A percentile compares a stretch with the other conserved stretches of the same genome.
These are phyloP conservation scores for Hyaena hyaena DNA, from an alignment of 2,113 vertebrate genomes.

Conservation along the genomic window DNA sequence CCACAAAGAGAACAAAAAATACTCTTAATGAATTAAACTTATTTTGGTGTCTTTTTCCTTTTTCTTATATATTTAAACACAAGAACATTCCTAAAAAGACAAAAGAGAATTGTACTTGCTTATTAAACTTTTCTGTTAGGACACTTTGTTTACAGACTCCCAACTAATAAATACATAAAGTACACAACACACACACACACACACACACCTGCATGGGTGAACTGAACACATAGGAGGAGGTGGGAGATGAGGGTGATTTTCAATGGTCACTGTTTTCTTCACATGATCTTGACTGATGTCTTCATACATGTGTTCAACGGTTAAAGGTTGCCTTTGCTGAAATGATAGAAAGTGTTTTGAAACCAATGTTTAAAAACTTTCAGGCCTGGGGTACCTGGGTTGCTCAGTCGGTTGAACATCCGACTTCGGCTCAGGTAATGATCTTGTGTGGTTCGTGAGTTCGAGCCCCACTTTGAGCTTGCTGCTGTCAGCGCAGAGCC, in stretches of 20 bases:
- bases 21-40: slow-evolving; percentile 28
- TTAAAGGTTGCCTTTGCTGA: slow-evolving; percentile 96
- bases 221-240: slow-evolving; percentile 99
- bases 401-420: no score
- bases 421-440: no score
- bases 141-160: background rate
- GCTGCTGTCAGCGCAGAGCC: no score
- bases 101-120: slow-evolving; percentile 19
- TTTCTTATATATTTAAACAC: slow-evolving; percentile 22
- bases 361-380: slow-evolving; percentile 36
- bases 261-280: slow-evolving; percentile 99
- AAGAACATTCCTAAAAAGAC: slow-evolving; percentile 57
- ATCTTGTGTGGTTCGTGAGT: no score
- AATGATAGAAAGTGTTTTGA: slow-evolving; percentile 53
- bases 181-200: background rate
- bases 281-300: slow-evolving; percentile 99
- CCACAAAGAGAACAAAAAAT: background rate
- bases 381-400: no score
- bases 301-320: slow-evolving; percentile 99
- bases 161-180: slow-evolving; percentile 6
- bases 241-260: slow-evolving; percentile 98
- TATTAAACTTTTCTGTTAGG: background rate
- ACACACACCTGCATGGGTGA: slow-evolving; percentile 96
- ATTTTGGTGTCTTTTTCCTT: background rate
- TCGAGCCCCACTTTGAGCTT: no score